Evolutionary conservation across 2,888 invertebrate species (phyloP).

Genomic region (Andrena trimmerana): DNA sequence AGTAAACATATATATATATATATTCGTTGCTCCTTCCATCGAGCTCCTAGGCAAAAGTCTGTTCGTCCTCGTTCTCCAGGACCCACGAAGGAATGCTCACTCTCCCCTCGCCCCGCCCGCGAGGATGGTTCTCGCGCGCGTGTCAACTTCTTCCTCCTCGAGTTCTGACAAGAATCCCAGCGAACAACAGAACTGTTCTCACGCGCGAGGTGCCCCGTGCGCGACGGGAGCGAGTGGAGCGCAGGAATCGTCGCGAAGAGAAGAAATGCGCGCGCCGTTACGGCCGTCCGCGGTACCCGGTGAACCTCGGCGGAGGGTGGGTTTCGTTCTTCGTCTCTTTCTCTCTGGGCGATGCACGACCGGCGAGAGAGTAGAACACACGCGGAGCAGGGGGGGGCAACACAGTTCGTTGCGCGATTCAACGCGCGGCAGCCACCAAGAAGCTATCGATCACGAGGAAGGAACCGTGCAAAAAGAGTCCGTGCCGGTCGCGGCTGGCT

Average conservation of each 20-base stretch:
- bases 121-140: constrained; percentile 24
- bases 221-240: constrained; percentile 31
- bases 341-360: too few relatives aligned
- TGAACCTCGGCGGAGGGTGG: neutral
- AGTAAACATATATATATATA: constrained; percentile 19
- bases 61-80: constrained; percentile 9
- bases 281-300: constrained; percentile 21
- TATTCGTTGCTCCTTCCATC: constrained; percentile 22
- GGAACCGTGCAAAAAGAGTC: constrained; percentile 33
- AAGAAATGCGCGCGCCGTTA: constrained; percentile 1
- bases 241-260: constrained; percentile 41
- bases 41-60: constrained; percentile 11
- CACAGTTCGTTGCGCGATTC: too few relatives aligned
- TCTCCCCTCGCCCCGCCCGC: constrained; percentile 12
- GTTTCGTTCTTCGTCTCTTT: too few relatives aligned
- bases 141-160: neutral
- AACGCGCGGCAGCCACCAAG: too few relatives aligned
- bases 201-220: constrained; percentile 29
- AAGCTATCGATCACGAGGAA: neutral
- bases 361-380: too few relatives aligned
- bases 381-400: too few relatives aligned
- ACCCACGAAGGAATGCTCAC: constrained; percentile 9
- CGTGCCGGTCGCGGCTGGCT: constrained; percentile 26
- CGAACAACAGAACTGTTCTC: constrained; percentile 30
- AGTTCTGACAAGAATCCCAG: constrained; percentile 14